Percentiles rank a stretch among this genome's conserved stretches.
Evolutionary conservation across 2,888 invertebrate genomes (phyloP).

Genomic region (Atherix ibis): DNA sequence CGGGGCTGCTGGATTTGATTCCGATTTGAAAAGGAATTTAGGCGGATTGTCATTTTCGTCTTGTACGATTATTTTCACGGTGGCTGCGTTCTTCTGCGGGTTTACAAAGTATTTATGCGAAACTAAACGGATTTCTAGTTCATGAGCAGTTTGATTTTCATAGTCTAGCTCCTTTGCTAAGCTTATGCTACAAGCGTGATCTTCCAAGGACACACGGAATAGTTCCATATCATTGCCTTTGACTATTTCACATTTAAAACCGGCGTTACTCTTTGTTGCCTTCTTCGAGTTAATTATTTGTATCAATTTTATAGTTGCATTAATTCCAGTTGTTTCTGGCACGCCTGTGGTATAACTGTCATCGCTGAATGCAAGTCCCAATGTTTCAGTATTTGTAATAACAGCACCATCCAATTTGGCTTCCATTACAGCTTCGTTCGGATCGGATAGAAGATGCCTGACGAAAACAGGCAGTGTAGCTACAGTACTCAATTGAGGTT

Average conservation of each 20-base stretch:
- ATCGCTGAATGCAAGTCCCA: conserved; percentile 73
- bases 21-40: conserved; percentile 55
- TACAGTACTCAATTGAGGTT: conserved; percentile 67
- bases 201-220: conserved; percentile 58
- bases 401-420: conserved; percentile 21
- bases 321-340: conserved; percentile 42
- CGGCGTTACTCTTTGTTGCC: conserved; percentile 22
- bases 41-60: conserved; percentile 87
- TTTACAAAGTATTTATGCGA: conserved; percentile 70
- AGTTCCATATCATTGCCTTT: conserved; percentile 50
- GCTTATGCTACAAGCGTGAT: conserved; percentile 68
- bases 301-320: conserved; percentile 28
- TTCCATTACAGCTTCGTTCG: conserved; percentile 31
- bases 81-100: conserved; percentile 55
- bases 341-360: conserved; percentile 70
- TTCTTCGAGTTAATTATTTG: conserved; percentile 32
- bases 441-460: conserved; percentile 59
- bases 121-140: conserved; percentile 58
- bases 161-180: conserved; percentile 59
- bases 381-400: conserved; percentile 24
- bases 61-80: conserved; percentile 60
- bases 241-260: conserved; percentile 64
- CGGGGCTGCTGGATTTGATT: conserved; percentile 37
- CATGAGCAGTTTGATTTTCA: conserved; percentile 57
- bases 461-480: conserved; percentile 70